Conservation (phyloP, 2,888 invertebrate species). For the Atethmia centrago region DNA sequence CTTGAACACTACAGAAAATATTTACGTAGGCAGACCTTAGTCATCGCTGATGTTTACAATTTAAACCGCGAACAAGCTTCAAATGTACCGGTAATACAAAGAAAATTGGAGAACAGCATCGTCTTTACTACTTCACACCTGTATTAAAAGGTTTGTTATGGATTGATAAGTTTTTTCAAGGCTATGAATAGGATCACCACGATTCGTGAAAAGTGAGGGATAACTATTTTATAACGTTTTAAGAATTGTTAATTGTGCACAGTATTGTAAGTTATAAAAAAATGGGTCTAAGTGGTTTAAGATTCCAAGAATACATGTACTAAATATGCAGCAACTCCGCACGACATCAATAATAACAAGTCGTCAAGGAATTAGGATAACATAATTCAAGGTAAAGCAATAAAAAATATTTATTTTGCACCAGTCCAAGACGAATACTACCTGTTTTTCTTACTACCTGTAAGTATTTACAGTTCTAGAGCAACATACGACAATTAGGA, state of each 20-base stretch:
- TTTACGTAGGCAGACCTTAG: conserved; percentile 47
- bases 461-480: conserved; percentile 20
- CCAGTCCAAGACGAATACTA: background rate
- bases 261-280: background rate
- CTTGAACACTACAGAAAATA: conserved; percentile 46
- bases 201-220: background rate
- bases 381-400: background rate
- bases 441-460: background rate
- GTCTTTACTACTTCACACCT: background rate
- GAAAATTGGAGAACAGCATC: background rate
- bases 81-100: conserved; percentile 1
- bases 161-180: background rate
- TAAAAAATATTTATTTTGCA: conserved; percentile 6
- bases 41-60: conserved; percentile 45
- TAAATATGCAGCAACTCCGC: background rate
- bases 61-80: conserved; percentile 20
- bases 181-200: background rate
- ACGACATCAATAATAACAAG: background rate
- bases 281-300: background rate
- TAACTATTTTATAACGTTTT: background rate
- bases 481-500: conserved; percentile 49
- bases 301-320: background rate
- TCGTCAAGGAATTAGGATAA: background rate
- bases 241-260: too few relatives aligned
- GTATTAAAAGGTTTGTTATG: conserved; percentile 2